Base-by-base conservation (phyloP, 92 coral and sea anemone species). In the Chrysogorgia sp. region DNA sequence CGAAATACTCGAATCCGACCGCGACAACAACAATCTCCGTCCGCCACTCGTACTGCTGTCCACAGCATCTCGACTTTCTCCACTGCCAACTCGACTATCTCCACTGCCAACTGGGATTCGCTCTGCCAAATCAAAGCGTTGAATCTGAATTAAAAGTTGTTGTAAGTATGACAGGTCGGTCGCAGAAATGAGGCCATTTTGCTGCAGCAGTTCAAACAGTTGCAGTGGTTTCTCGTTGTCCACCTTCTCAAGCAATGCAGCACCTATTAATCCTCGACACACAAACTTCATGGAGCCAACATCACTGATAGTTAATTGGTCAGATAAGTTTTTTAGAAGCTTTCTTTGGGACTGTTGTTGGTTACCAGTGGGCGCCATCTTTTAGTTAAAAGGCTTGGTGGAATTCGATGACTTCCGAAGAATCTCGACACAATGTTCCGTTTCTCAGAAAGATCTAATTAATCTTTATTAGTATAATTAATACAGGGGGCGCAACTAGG, bases 241-340 rank as follows among this genome's bases (percentile, higher is more conserved):
- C n/a, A 72, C 52, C 35, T 25, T 72, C 13, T 72, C 79, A 43
- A 72, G 61, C 22, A 58, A 53, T 1, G 31, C 79, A 40, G 79
- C 64, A 40, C 49, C 49, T 37, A 72, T 34, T 72, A 31, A 19
- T 0, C 52, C 79, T 10, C 79, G 64, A 40, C 79, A 72, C 17
- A 94, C 83, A 81, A 94, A 94, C 41, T 91, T 86, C 40, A 94
- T 65, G n/a, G 92, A 82, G 2, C 90, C 92, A 0, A 94, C 82
- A 78, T 94, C 85, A 30, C 84, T 79, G 43, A 48, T 63, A 0
- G 97, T 91, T 19, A 94, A 76, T 40, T 87, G 93, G 41, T 94
- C 98, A 32, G 88, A 83, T 25, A 94, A 77, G 31, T 82, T 76
- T 76, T 87, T 86, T 64, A 94, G 75, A 28, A 94, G 81, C 1